These are phyloP conservation scores for Xiphophorus maculatus DNA, from an alignment of 2,113 vertebrate species.

Conservation along the genomic window DNA sequence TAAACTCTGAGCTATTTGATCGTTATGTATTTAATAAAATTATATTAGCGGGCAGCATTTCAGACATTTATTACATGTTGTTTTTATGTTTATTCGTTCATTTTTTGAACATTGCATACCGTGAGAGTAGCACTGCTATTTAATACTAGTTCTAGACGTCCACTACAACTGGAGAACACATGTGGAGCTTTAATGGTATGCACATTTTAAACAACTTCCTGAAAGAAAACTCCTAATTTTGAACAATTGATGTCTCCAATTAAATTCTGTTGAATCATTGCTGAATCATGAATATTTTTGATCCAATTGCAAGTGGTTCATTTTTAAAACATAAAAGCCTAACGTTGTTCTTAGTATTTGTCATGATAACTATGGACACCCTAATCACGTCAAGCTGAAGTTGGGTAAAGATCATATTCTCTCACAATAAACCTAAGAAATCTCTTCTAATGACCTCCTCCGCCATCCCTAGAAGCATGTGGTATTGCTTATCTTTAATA, in stretches of 20 bases:
- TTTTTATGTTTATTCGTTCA: not conserved
- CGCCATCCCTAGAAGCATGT: slow-evolving; percentile 39
- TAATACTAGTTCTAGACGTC: not conserved
- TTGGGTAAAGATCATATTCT: not conserved
- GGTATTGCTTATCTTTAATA: slow-evolving; percentile 33
- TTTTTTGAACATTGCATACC: not conserved
- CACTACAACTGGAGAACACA: not conserved
- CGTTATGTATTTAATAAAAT: not conserved
- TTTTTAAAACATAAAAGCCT: not conserved
- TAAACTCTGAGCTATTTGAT: not conserved
- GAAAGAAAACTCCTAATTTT: slow-evolving; percentile 3
- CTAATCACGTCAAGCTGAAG: not conserved
- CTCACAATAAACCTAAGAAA: slow-evolving; percentile 1
- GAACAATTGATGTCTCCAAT: not conserved
- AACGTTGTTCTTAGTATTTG: not conserved
- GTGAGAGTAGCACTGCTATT: not conserved
- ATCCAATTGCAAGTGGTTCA: not conserved
- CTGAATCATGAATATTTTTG: not conserved
- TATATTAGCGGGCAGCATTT: not conserved
- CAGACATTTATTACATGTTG: not conserved
- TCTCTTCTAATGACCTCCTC: slow-evolving; percentile 21
- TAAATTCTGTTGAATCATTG: not conserved
- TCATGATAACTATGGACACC: not conserved
- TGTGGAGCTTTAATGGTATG: slow-evolving; percentile 25
- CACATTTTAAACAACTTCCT: slow-evolving; percentile 17